Evolutionary conservation across 2,888 invertebrate species (phyloP), one percentile per base, ranked within the genome.

Genomic region (Ochlodes sylvanus): DNA sequence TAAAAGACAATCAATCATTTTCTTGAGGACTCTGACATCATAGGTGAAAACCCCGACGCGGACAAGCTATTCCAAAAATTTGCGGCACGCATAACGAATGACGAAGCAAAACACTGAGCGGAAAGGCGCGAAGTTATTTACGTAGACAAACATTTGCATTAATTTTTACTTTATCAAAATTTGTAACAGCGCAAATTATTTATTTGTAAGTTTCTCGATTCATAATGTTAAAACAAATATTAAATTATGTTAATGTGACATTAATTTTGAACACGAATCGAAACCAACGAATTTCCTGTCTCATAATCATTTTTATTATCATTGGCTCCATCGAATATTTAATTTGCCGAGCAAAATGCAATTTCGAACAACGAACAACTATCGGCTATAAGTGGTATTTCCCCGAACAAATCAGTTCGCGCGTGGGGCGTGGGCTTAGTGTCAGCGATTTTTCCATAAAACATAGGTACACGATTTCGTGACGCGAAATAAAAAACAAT

Each of bases 271-370:
- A 61, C 42, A 67, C 60, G 55, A 54, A 44, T 19, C 42, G 32
- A 44, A 50, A 14, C n/a, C 55, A 44, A 42, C 42, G 60, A 67
- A 61, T 67, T 67, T 55, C 60, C 66, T 42, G 9, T 42, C n/a
- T n/a, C 42, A 61, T 67, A 55, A 61, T 61, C 54, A 61, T 67
- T 67, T 67, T 67, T 67, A 67, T 61, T 67, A 61, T 67, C 67
- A 67, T 61, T 67, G 67, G 21, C 34, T 60, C 44, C 61, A 67
- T 61, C 61, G 60, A 61, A 61, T 67, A 55, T 67, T 67, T 61
- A 61, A 67, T 67, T 67, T 61, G 44, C 34, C 54, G 61, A 67
- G 61, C 67, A 61, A 61, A 67, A 67, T 67, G 61, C 44, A 67
- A 67, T 67, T 61, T 67, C 61, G 55, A 21, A 15, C 32, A 14